These are phyloP conservation scores for Lumbricus terrestris DNA, from an alignment of 2,888 invertebrate genomes.

Conservation along the genomic window DNA sequence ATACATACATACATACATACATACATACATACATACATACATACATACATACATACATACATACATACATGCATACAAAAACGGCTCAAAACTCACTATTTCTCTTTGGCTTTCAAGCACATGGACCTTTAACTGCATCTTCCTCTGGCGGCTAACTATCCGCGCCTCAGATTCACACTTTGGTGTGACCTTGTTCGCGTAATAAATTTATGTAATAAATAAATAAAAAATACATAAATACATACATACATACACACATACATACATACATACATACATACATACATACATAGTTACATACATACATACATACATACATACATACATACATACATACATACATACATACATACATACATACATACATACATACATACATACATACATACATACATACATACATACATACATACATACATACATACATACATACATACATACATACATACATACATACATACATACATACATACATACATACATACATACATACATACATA, in stretches of 20 bases:
- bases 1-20: slow-evolving; percentile 18
- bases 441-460: slow-evolving; percentile 15
- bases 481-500: neutral
- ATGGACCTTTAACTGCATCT: no score
- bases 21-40: slow-evolving; percentile 5
- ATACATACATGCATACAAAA: neutral
- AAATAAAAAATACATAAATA: neutral
- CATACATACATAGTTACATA: neutral
- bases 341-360: neutral
- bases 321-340: neutral
- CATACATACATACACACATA: neutral
- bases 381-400: slow-evolving; percentile 15
- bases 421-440: neutral
- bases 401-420: slow-evolving; percentile 20
- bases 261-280: slow-evolving; percentile 17
- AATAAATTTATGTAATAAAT: no score
- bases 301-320: no score
- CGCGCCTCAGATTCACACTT: no score
- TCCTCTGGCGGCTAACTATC: no score
- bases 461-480: neutral
- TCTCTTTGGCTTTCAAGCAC: no score
- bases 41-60: neutral
- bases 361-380: neutral
- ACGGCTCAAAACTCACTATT: no score
- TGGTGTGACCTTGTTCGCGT: no score